Evolutionary conservation across 2,888 invertebrate species (phyloP).

Genomic region (Lacanobia wlatinum): DNA sequence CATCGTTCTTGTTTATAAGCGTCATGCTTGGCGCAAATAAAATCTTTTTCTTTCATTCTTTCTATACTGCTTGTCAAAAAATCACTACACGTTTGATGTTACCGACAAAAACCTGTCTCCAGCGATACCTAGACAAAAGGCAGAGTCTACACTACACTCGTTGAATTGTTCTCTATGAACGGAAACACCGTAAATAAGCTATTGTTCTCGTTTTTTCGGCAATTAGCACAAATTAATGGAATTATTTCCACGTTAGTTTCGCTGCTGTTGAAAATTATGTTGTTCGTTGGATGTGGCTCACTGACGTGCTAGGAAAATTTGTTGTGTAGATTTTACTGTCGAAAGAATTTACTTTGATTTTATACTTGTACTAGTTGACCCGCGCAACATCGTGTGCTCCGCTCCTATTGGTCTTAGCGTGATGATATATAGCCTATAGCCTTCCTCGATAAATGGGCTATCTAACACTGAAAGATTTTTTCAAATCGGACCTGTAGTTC

Average conservation of each 20-base stretch:
- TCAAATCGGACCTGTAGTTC: too few species aligned
- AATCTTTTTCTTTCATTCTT: too few species aligned
- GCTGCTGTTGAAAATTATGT: conserved; percentile 13
- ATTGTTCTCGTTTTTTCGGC: conserved; percentile 68
- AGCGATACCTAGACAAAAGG: conserved; percentile 35
- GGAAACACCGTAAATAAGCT: conserved; percentile 63
- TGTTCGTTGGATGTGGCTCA: conserved; percentile 6
- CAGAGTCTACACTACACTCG: conserved; percentile 32
- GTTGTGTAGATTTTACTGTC: neutral
- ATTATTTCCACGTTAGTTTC: conserved; percentile 60
- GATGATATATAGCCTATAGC: too few species aligned
- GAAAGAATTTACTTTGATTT: neutral
- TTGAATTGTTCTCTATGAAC: conserved; percentile 57
- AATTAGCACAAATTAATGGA: conserved; percentile 67
- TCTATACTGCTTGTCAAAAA: too few species aligned
- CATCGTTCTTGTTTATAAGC: too few species aligned
- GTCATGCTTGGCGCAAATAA: too few species aligned
- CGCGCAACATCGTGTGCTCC: too few species aligned
- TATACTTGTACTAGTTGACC: too few species aligned
- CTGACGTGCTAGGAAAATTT: conserved; percentile 1
- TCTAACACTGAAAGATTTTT: too few species aligned
- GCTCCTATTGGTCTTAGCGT: too few species aligned
- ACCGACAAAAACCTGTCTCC: conserved; percentile 35
- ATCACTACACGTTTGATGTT: neutral
- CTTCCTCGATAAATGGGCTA: too few species aligned